phyloP scores from a whole-genome alignment of 2,113 vertebrate species.

The Ellobius talpinus region DNA sequence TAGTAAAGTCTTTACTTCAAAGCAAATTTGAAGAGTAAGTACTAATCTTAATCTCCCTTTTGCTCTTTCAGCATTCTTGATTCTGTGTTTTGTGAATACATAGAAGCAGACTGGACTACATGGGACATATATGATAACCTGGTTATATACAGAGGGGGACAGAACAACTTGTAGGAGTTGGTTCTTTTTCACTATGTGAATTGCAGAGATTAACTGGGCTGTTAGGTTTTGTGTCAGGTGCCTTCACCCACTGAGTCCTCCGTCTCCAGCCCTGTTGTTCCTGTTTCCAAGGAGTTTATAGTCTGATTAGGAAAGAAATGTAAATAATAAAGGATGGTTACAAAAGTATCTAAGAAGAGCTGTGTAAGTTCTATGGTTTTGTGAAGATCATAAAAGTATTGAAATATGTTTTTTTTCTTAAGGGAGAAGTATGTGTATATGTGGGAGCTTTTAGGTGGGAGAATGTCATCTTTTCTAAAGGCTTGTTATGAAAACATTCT shows the following conservation, averaged over 20 bases:
- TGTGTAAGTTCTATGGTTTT: not conserved
- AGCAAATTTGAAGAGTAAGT: constrained; percentile 97
- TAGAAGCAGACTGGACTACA: not conserved
- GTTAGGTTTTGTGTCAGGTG: not conserved
- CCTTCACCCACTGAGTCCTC: not conserved
- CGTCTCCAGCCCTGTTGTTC: not conserved
- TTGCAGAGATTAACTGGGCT: not conserved
- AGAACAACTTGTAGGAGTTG: not conserved
- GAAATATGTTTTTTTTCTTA: constrained; percentile 21
- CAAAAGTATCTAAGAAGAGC: constrained; percentile 23
- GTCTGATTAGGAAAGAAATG: constrained; percentile 51
- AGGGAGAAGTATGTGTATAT: not conserved
- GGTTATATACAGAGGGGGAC: not conserved
- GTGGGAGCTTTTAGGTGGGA: not conserved
- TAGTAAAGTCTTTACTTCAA: constrained; percentile 92
- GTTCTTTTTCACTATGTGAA: not conserved
- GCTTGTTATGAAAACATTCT: constrained; percentile 67
- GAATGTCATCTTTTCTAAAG: not conserved
- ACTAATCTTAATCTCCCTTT: constrained; percentile 50
- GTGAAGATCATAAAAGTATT: constrained; percentile 47
- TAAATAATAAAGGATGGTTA: constrained; percentile 47
- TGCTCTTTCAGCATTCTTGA: constrained; percentile 27
- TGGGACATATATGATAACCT: not conserved
- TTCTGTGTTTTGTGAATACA: constrained; percentile 42
- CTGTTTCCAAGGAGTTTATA: not conserved